A percentile compares a stretch with the other conserved stretches of the same genome.
Conservation (phyloP, 2,797 vertebrate genomes). For the Phalloptychus januarius region DNA sequence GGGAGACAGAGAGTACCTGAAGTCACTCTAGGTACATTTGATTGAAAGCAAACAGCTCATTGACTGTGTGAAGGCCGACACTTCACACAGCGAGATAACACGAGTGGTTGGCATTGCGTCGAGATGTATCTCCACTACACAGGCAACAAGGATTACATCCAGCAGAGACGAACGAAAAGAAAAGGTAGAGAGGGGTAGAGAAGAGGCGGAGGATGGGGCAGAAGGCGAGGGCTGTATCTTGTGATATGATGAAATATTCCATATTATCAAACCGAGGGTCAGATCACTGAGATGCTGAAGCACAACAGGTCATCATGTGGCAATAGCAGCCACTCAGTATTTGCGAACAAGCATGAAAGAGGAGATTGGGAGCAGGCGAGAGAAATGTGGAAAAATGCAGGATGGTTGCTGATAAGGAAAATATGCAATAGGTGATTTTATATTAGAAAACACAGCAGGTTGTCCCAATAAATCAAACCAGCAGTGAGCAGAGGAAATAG, state of each 20-base stretch:
- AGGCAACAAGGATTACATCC: conserved; percentile 75
- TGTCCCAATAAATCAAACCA: conserved; percentile 15
- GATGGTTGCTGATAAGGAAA: conserved; percentile 62
- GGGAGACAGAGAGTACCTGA: conserved; percentile 40
- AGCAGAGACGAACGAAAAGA: conserved; percentile 57
- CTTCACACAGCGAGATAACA: conserved; percentile 64
- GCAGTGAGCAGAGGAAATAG: conserved; percentile 19
- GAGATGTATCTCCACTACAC: conserved; percentile 66
- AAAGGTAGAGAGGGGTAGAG: conserved; percentile 24
- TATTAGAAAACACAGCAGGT: conserved; percentile 70
- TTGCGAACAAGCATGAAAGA: conserved; percentile 39
- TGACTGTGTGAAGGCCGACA: conserved; percentile 63
- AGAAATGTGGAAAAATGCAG: conserved; percentile 18
- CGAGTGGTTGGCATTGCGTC: conserved; percentile 55
- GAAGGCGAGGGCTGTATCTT: conserved; percentile 30
- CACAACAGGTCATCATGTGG: conserved; percentile 65
- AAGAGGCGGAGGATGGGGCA: conserved; percentile 13
- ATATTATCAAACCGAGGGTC: conserved; percentile 53
- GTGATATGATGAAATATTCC: conserved; percentile 59
- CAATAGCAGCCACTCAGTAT: conserved; percentile 36
- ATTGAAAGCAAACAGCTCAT: conserved; percentile 59
- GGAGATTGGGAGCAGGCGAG: conserved; percentile 56
- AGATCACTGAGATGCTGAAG: conserved; percentile 45
- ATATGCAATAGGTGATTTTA: conserved; percentile 51
- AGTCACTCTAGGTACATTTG: conserved; percentile 47